phyloP scores from a whole-genome alignment of 2,113 vertebrate species.

The Pyrgilauda ruficollis region DNA sequence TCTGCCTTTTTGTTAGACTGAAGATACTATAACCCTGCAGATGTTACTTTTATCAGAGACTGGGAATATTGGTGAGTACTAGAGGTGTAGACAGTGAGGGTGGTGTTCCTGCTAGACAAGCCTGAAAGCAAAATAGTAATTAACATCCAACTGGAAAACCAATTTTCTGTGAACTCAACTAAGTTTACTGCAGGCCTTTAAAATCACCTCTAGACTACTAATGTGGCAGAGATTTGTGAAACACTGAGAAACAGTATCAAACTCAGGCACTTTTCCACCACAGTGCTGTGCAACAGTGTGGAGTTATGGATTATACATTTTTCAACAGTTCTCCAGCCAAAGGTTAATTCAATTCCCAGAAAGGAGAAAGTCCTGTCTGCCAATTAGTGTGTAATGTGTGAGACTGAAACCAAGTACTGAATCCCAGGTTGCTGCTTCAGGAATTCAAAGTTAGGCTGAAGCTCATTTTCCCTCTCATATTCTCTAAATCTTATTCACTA shows the following conservation, averaged over 20 bases:
- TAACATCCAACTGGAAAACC: background rate
- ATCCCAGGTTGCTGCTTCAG: background rate
- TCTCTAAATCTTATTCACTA: background rate
- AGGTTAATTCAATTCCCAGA: constrained; percentile 10
- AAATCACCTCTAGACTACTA: background rate
- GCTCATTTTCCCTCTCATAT: background rate
- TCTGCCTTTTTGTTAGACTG: background rate
- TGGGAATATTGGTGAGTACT: background rate
- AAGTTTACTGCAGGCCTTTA: background rate
- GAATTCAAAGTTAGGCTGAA: background rate
- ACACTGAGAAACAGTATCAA: background rate
- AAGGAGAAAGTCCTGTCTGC: background rate
- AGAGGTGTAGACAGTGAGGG: background rate
- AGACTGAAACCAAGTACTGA: background rate
- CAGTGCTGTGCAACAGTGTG: background rate
- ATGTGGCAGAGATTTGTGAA: background rate
- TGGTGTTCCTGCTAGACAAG: background rate
- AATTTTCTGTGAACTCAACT: background rate
- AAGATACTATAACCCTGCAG: background rate
- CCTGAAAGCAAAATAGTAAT: background rate
- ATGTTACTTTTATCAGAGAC: background rate
- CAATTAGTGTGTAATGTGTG: background rate
- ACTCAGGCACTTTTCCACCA: background rate
- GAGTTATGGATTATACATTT: background rate
- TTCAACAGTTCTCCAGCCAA: background rate